Evolutionary conservation across 53 echinoderm and acorn worm species (phyloP), one percentile per base, ranked within the genome.

Genomic region (Echinarachnius parma): DNA sequence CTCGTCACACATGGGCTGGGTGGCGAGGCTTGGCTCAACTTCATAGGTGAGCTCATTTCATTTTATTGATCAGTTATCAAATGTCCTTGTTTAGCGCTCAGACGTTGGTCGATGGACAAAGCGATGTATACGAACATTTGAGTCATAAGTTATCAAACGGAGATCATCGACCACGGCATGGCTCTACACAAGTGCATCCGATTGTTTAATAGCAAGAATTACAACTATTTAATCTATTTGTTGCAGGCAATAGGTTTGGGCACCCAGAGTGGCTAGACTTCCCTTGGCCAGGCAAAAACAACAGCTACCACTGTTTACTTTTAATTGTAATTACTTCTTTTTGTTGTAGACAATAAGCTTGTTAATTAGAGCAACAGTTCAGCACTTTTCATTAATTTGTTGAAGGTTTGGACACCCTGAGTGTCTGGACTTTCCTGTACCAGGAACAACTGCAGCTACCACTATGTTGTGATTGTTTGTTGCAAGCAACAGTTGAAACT

Each of bases 41-140:
- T 96, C 61, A 96, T 96, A 16, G 98, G 98, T 96, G 44, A 70
- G 83, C 71, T 22, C 11, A 7, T 31, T 54, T 18, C 28, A 18
- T 54, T 11, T 25, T 4, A 24, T 3, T 44, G 19, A 28, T 25
- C 25, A 11, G 24, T 25, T 25, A 3, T 5, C 19, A 3, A n/a
- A n/a, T n/a, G n/a, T n/a, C n/a, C n/a, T n/a, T n/a, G n/a, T n/a
- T n/a, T n/a, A n/a, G n/a, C n/a, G n/a, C n/a, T n/a, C n/a, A n/a
- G n/a, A n/a, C n/a, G n/a, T n/a, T 95, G 91, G 98, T 36, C 91
- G 3, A 96, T 96, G 98, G 98, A 96, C 37, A 88, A 91, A 37
- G 98, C 87, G 60, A 96, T 96, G 98, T 96, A 96, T 36, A 91
- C 98, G 3, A 76, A 96, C 81, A 96, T 96, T 91, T 96, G 91